Evolutionary conservation across 2,113 vertebrate genomes (phyloP), one percentile per base, ranked within the genome.

Genomic region (Anarrhichthys ocellatus): DNA sequence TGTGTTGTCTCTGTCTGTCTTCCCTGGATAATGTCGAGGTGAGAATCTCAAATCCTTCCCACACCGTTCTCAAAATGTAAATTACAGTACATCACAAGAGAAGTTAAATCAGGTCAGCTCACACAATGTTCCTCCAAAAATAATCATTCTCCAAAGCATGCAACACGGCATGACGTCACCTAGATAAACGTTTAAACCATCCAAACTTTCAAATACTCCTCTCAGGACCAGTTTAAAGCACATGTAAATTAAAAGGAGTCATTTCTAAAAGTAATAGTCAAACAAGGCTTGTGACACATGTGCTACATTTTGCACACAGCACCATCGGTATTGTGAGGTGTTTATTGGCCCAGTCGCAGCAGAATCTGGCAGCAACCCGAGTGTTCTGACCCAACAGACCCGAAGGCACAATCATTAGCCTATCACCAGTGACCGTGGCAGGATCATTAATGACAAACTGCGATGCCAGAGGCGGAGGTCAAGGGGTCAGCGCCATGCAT

Each of bases 371-470:
- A 24, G 56, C 13, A 1, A 14, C 56, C 74, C 78, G 79, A 50
- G 78, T 65, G 58, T 84, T 87, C 17, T 18, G 29, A 79, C 61
- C 67, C 59, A 67, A 58, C 52, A 62, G 14, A 32, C 91, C 89
- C 4, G 1, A 5, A 46, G 91, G 79, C 71, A 27, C 74, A 82
- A 90, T 93, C 90, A 72, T 87, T 92, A 89, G 67, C 76, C 78
- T 66, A 83, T 91, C 83, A 59, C 42, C 89, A 87, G 76, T 93
- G 91, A 92, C 90, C 85, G 82, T 89, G 85, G 88, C 80, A 32
- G 56, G 76, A 93, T 89, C 75, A 1, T 73, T 90, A 91, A 84
- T 92, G 91, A 91, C 88, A 87, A 81, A 76, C 46, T 22, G 46
- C 29, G 18, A 24, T 0, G 83, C 87, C 81, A 11, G 46, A 78